A percentile compares a stretch with the other conserved stretches of the same genome.
Conservation (phyloP, 2,888 invertebrate species). For the Dasypolia templi region DNA sequence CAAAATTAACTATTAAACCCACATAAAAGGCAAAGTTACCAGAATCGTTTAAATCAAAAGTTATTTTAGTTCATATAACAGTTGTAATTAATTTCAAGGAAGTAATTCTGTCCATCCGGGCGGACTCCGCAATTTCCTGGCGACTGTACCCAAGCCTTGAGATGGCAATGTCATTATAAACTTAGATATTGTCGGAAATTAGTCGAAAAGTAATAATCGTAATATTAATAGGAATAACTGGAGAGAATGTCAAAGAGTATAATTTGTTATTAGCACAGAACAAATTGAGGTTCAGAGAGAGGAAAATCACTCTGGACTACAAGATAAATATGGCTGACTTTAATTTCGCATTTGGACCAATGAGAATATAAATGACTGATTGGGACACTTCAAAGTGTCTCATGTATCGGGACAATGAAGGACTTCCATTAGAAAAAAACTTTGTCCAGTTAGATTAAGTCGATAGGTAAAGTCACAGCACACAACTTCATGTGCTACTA, state of each 20-base stretch:
- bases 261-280: conserved; percentile 16
- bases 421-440: too few relatives aligned
- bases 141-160: conserved; percentile 43
- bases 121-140: conserved; percentile 58
- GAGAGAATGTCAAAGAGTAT: conserved; percentile 8
- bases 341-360: too few relatives aligned
- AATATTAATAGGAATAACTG: conserved; percentile 44
- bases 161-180: conserved; percentile 55
- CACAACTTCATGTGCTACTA: too few relatives aligned
- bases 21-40: conserved; percentile 10
- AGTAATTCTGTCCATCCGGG: conserved; percentile 57
- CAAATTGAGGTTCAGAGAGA: conserved; percentile 1
- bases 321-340: too few relatives aligned
- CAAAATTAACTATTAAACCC: not conserved
- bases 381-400: too few relatives aligned
- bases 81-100: conserved; percentile 59
- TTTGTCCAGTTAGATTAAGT: too few relatives aligned
- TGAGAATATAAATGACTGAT: too few relatives aligned
- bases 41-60: conserved; percentile 40
- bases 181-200: conserved; percentile 50
- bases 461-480: too few relatives aligned
- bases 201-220: conserved; percentile 48
- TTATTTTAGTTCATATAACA: conserved; percentile 61
- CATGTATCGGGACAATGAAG: too few relatives aligned
- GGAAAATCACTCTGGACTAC: too few relatives aligned